Evolutionary conservation across 1,140 invertebrate genomes (phyloP).

Genomic region (Spodoptera litura): DNA sequence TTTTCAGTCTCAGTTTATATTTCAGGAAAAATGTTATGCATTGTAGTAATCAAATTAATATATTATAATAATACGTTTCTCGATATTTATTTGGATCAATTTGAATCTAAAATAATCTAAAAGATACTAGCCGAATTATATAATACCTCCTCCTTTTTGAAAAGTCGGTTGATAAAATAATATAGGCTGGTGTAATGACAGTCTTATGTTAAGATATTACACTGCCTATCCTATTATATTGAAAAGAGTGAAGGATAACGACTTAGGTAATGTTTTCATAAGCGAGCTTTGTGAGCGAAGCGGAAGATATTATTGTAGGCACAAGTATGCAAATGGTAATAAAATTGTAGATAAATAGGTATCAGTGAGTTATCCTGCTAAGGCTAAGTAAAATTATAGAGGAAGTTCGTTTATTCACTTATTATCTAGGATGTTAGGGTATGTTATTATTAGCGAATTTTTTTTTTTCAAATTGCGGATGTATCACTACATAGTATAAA

Average conservation of each 20-base stretch:
- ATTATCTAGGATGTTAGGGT: background rate
- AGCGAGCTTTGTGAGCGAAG: constrained; percentile 5
- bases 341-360: constrained; percentile 9
- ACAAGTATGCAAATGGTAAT: constrained; percentile 24
- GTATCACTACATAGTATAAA: too few species aligned
- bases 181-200: too few species aligned
- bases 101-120: too few species aligned
- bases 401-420: background rate
- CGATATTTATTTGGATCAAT: too few species aligned
- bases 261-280: constrained; percentile 10
- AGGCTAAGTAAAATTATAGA: constrained; percentile 3
- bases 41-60: too few species aligned
- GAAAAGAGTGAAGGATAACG: constrained; percentile 18
- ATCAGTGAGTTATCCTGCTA: background rate
- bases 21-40: too few species aligned
- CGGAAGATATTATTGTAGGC: constrained; percentile 35
- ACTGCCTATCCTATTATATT: background rate
- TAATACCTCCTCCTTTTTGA: too few species aligned
- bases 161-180: too few species aligned
- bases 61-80: too few species aligned
- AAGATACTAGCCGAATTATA: too few species aligned
- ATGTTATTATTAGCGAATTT: background rate
- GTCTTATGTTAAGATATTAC: background rate
- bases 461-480: too few species aligned
- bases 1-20: too few species aligned